These are phyloP conservation scores for Orycteropus afer DNA, from an alignment of 2,113 vertebrate genomes.

Conservation along the genomic window DNA sequence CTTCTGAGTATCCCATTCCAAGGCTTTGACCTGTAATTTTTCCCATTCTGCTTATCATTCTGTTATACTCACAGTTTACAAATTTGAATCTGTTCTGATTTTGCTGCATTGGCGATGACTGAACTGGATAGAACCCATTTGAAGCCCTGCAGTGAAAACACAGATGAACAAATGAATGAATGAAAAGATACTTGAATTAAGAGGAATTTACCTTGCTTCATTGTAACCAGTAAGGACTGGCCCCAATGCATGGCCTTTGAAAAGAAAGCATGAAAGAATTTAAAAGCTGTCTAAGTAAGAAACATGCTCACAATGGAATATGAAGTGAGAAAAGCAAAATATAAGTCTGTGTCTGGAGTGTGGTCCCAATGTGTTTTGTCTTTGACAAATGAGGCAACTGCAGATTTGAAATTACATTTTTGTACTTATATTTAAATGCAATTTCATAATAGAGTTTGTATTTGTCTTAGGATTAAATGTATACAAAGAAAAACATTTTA, in stretches of 20 bases:
- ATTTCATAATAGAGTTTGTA: constrained; percentile 33
- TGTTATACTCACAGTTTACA: too few species aligned
- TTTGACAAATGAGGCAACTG: constrained; percentile 51
- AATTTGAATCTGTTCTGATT: too few species aligned
- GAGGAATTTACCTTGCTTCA: background rate
- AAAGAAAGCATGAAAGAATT: constrained; percentile 1
- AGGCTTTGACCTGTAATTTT: background rate
- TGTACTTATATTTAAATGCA: constrained; percentile 46
- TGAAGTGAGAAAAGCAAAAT: constrained; percentile 29
- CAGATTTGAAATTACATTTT: constrained; percentile 19
- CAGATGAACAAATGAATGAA: too few species aligned
- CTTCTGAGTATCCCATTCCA: too few species aligned
- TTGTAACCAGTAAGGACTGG: background rate
- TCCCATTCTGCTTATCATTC: too few species aligned
- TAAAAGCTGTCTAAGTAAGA: background rate
- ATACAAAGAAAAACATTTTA: background rate
- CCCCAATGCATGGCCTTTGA: background rate
- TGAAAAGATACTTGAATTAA: background rate
- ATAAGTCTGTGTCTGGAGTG: background rate
- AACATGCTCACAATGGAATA: background rate
- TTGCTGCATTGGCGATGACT: too few species aligned
- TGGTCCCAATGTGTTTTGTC: background rate
- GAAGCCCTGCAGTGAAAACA: too few species aligned
- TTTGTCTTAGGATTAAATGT: background rate
- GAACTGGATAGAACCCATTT: too few species aligned